Percentiles rank a stretch among this genome's conserved stretches.
Evolutionary conservation across 2,797 vertebrate genomes (phyloP).

Genomic region (Enteromius viviparus): DNA sequence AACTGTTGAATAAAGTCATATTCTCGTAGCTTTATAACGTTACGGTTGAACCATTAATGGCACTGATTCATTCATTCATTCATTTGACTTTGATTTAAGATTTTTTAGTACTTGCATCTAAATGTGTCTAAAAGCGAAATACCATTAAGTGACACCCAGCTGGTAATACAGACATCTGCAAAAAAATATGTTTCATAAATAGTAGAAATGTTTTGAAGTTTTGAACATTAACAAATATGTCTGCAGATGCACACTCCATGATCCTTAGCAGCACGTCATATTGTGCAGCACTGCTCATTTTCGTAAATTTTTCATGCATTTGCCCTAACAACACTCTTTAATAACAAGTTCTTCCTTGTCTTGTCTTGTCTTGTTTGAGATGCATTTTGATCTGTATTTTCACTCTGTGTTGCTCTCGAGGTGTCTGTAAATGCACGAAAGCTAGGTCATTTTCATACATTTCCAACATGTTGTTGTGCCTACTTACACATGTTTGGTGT

Average conservation of each 20-base stretch:
- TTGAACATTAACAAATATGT: background rate
- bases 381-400: conserved; percentile 11
- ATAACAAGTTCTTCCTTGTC: conserved; percentile 7
- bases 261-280: conserved; percentile 14
- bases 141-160: background rate
- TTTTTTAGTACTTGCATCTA: background rate
- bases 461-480: conserved; percentile 41
- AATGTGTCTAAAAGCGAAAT: background rate
- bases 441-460: conserved; percentile 37
- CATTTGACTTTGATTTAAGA: background rate
- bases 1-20: no score
- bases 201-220: background rate
- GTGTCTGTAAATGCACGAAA: background rate
- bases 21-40: no score
- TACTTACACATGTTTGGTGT: conserved; percentile 28
- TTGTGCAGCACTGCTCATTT: conserved; percentile 42
- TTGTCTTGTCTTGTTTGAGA: conserved; percentile 25
- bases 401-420: background rate
- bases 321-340: conserved; percentile 6
- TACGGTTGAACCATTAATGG: no score
- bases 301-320: conserved; percentile 44
- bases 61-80: no score
- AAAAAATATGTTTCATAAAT: background rate
- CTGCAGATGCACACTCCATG: background rate
- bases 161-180: background rate